Conservation (phyloP, 1,140 invertebrate genomes). For the Megalonaias nervosa region DNA sequence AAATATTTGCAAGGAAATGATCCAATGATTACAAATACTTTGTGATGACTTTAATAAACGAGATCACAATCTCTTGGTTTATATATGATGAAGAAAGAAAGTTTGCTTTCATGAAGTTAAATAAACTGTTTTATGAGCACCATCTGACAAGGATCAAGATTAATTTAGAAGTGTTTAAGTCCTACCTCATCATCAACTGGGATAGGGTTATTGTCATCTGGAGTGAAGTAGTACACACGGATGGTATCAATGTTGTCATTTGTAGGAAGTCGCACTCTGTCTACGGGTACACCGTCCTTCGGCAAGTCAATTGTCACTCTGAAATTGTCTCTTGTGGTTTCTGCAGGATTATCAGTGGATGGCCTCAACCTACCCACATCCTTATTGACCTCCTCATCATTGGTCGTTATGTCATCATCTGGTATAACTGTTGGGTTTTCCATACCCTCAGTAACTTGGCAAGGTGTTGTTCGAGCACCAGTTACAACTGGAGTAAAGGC, state of each 20-base stretch:
- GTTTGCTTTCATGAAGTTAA: too few species aligned
- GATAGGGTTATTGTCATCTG: background rate
- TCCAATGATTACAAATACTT: too few species aligned
- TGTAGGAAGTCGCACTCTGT: conserved; percentile 16
- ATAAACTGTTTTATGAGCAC: too few species aligned
- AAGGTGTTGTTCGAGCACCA: conserved; percentile 1
- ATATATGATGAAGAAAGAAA: too few species aligned
- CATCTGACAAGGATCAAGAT: too few species aligned
- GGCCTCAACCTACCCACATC: conserved; percentile 13
- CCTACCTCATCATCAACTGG: conserved; percentile 3
- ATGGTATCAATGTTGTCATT: conserved; percentile 20
- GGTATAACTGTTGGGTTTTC: conserved; percentile 2
- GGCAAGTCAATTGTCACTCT: conserved; percentile 28
- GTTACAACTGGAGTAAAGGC: background rate
- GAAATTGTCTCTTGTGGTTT: conserved; percentile 15
- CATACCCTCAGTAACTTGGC: conserved; percentile 9
- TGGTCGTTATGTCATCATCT: background rate
- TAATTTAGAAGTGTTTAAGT: background rate
- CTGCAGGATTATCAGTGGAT: conserved; percentile 5
- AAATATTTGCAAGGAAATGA: too few species aligned
- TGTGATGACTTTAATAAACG: too few species aligned
- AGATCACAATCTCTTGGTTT: too few species aligned
- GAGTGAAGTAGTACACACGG: conserved; percentile 8
- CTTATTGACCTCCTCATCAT: conserved; percentile 16
- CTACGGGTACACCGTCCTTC: background rate